These are phyloP conservation scores for Chelidonichthys spinosus DNA, from an alignment of 2,797 vertebrate genomes.

Conservation along the genomic window DNA sequence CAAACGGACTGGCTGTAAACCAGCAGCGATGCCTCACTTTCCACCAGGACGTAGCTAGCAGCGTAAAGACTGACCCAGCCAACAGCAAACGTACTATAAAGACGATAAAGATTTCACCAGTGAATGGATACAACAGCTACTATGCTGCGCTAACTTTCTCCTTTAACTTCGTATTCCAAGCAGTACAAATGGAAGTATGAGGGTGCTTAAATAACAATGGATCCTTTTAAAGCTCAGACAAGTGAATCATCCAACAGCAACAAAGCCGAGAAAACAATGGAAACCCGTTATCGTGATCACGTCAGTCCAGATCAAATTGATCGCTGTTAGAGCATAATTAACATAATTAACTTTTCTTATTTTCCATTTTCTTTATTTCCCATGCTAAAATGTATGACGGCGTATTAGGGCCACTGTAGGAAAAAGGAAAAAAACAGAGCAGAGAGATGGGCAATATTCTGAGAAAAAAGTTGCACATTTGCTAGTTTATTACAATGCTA, in stretches of 20 bases:
- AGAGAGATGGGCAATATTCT: no score
- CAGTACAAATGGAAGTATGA: slow-evolving; percentile 7
- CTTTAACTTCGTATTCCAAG: slow-evolving; percentile 30
- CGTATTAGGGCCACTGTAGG: no score
- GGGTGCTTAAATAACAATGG: neutral
- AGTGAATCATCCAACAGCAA: neutral
- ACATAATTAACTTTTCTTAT: no score
- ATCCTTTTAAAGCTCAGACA: neutral
- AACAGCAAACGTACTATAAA: slow-evolving; percentile 7
- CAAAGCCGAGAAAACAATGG: neutral
- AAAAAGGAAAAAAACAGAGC: no score
- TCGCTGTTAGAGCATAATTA: no score
- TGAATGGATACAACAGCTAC: slow-evolving; percentile 13
- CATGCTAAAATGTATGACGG: no score
- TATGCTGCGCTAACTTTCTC: slow-evolving; percentile 21
- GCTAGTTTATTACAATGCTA: no score
- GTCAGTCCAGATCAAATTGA: no score
- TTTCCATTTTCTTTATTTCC: no score
- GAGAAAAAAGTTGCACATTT: no score
- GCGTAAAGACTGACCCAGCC: slow-evolving; percentile 15
- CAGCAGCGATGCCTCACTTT: neutral
- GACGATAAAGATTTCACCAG: slow-evolving; percentile 26
- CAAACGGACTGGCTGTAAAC: neutral
- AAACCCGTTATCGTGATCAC: no score
- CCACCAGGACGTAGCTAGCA: slow-evolving; percentile 7